Percentiles rank a stretch among this genome's conserved stretches.
Evolutionary conservation across 2,797 vertebrate genomes (phyloP).

Genomic region (Acipenser oxyrinchus): DNA sequence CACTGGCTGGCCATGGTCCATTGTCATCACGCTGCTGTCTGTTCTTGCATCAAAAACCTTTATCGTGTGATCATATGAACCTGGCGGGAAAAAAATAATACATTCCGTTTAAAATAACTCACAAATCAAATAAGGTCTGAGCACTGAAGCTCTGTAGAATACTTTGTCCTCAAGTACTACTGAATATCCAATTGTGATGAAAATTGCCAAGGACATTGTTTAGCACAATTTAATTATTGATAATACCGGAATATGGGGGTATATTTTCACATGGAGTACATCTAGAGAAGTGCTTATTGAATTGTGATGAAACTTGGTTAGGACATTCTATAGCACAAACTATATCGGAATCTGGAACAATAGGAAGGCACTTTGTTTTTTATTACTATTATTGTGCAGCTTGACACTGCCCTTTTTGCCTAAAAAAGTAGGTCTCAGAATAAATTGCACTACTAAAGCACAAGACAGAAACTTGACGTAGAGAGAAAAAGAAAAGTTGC

Average conservation of each 20-base stretch:
- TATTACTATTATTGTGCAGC: no score
- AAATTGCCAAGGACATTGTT: background rate
- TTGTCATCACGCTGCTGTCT: conserved; percentile 74
- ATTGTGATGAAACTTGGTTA: no score
- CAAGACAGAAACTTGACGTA: background rate
- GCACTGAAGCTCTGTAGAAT: background rate
- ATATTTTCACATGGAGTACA: no score
- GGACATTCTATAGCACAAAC: no score
- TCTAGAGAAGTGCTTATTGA: no score
- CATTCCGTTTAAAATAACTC: background rate
- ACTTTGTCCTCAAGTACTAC: background rate
- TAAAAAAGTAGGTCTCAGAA: no score
- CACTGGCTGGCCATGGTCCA: conserved; percentile 90
- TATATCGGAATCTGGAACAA: no score
- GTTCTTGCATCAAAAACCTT: conserved; percentile 83
- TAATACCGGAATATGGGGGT: background rate
- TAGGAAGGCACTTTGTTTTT: no score
- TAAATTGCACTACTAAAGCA: background rate
- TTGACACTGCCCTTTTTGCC: no score
- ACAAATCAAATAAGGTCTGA: background rate
- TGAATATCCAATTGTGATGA: background rate
- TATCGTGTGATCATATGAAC: conserved; percentile 91
- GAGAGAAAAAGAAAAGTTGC: background rate
- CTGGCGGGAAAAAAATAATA: conserved; percentile 41
- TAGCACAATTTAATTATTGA: no score